Base-by-base conservation (phyloP, 92 coral and sea anemone species). In the Phenganax marumi region DNA sequence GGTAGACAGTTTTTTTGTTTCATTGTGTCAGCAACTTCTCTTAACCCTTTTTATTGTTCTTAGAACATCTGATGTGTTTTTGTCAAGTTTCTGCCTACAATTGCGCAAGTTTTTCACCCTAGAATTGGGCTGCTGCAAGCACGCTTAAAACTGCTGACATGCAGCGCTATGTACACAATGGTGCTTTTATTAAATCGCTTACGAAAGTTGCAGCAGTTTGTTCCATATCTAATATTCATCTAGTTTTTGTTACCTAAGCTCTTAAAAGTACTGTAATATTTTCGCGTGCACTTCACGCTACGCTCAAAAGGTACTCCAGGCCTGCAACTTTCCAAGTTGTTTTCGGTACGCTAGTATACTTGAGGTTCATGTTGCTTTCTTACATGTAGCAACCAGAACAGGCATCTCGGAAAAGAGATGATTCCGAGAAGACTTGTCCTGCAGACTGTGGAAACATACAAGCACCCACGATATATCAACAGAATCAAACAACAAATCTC, bases 221-320 rank as follows among this genome's bases (percentile, higher is more conserved):
- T 2, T 33, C 3, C 43, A 33, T 33, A 33, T 33, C 5, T 33
- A 33, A 33, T 33, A 5, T 33, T 1, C 3, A 33, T 33, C 43
- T 33, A 33, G 5, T 33, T 33, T 33, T 33, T 33, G 43, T 33
- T 33, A 33, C 5, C 43, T 33, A 33, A 16, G 65, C 21, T 1
- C 65, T 58, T 7, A 0, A 1, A 58, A n/a, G 65, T 0, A 58
- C 14, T 8, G 0, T 43, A 50, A 10, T 71, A 24, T 82, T 85
- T 9, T 68, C 92, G 98, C 89, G 89, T 70, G 98, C 92, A 72
- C 77, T 92, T 79, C 89, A 89, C 79, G 84, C 88, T 79, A 95
- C 89, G 8, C 69, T 92, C 68, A 91, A 90, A 52, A 94, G 91
- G 43, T 33, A 24, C 68, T 2, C 3, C 8, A 14, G 23, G 21